Conservation (phyloP, 1,140 invertebrate species). For the Zaprionus gabonicus region DNA sequence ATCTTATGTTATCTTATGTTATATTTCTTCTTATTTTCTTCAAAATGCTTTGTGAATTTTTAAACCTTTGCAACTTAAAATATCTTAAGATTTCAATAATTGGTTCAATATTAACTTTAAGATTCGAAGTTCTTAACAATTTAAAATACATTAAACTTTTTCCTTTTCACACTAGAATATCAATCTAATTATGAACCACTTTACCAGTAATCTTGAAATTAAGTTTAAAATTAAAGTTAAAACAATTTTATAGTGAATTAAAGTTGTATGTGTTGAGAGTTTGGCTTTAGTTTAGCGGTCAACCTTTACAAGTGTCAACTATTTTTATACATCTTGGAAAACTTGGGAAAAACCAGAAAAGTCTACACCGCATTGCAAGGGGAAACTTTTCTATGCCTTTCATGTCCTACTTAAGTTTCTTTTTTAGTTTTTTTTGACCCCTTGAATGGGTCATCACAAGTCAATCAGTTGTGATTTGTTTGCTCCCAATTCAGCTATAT, state of each 20-base stretch:
- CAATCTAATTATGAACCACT: too few relatives aligned
- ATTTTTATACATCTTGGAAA: not conserved
- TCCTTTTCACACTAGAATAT: too few relatives aligned
- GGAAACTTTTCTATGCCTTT: not conserved
- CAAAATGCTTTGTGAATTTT: not conserved
- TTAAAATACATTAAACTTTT: too few relatives aligned
- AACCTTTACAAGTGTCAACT: not conserved
- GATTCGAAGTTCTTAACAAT: too few relatives aligned
- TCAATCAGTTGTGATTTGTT: constrained; percentile 4
- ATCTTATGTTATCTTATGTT: too few relatives aligned
- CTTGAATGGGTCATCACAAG: not conserved
- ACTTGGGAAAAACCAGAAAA: not conserved
- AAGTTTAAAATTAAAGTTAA: not conserved
- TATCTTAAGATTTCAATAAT: too few relatives aligned
- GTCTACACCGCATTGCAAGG: not conserved
- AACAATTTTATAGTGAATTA: too few relatives aligned
- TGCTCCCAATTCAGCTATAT: constrained; percentile 5
- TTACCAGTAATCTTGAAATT: too few relatives aligned
- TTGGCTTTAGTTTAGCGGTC: not conserved
- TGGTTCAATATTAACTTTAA: too few relatives aligned
- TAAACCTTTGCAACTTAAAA: not conserved
- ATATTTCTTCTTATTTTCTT: too few relatives aligned
- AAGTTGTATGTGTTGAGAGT: not conserved
- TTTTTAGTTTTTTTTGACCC: not conserved
- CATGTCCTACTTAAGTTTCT: not conserved